Conservation (phyloP, 2,113 vertebrate species). For the Archilochus colubris region DNA sequence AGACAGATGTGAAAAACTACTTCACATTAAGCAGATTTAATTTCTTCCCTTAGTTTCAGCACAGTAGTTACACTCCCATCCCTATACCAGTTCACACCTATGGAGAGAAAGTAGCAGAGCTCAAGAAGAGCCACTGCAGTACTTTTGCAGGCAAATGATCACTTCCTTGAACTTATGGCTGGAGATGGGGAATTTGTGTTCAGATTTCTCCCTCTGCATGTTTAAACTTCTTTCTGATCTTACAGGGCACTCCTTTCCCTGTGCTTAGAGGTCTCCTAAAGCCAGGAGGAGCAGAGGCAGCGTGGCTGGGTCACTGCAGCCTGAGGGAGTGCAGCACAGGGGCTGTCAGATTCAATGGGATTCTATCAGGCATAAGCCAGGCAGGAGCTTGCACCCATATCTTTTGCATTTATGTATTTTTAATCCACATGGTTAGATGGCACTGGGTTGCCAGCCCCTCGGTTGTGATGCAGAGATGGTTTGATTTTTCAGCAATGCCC, state of each 20-base stretch:
- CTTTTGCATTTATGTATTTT: neutral
- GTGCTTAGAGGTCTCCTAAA: neutral
- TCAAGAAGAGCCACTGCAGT: neutral
- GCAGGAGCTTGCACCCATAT: neutral
- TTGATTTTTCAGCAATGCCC: conserved; percentile 14
- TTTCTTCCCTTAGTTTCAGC: neutral
- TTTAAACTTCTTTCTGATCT: neutral
- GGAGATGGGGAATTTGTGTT: neutral
- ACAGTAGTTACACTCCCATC: neutral
- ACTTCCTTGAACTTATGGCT: neutral
- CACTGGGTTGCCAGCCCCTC: neutral
- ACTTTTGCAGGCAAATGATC: neutral
- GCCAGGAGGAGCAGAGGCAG: neutral
- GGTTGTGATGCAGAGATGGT: neutral
- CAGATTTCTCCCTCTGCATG: neutral
- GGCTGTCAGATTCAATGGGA: neutral
- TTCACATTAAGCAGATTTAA: neutral
- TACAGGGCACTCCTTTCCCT: neutral
- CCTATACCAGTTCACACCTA: neutral
- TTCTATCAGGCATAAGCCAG: neutral
- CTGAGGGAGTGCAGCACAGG: neutral
- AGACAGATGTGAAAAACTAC: neutral
- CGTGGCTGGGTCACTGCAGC: neutral
- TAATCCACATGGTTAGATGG: neutral
- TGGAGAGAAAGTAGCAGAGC: neutral